Evolutionary conservation across 92 coral and sea anemone species (phyloP).

Genomic region (Epizoanthus rinbou): DNA sequence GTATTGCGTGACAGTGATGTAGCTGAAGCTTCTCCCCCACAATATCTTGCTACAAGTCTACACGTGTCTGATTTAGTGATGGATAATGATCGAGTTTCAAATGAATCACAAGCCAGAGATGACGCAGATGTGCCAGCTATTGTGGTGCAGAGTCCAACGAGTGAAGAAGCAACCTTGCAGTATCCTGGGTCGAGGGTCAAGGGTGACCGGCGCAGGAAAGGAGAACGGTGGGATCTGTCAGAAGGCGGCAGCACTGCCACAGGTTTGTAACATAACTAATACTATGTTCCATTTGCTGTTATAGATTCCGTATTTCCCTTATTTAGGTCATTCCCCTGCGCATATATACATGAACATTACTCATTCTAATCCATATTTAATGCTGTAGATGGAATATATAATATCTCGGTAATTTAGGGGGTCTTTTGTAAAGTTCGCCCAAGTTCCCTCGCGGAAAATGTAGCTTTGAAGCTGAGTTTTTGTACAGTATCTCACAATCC

Average conservation of each 20-base stretch:
- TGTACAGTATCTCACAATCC: no score
- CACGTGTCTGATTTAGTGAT: slow-evolving; percentile 3
- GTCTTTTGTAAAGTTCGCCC: no score
- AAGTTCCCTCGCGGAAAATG: no score
- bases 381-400: no score
- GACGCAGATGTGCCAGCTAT: slow-evolving; percentile 68
- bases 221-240: background rate
- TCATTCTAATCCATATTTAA: no score
- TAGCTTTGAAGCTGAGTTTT: no score
- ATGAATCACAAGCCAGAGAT: background rate
- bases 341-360: no score
- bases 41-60: slow-evolving; percentile 1
- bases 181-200: background rate
- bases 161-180: slow-evolving; percentile 63
- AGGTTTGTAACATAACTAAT: slow-evolving; percentile 3
- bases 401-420: no score
- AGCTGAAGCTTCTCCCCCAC: background rate
- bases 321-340: no score
- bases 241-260: background rate
- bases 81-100: background rate
- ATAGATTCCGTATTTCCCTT: no score
- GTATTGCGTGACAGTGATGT: background rate
- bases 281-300: no score
- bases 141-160: slow-evolving; percentile 82
- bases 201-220: background rate